Base-by-base conservation (phyloP, 2,888 invertebrate genomes). In the Altica lythri region DNA sequence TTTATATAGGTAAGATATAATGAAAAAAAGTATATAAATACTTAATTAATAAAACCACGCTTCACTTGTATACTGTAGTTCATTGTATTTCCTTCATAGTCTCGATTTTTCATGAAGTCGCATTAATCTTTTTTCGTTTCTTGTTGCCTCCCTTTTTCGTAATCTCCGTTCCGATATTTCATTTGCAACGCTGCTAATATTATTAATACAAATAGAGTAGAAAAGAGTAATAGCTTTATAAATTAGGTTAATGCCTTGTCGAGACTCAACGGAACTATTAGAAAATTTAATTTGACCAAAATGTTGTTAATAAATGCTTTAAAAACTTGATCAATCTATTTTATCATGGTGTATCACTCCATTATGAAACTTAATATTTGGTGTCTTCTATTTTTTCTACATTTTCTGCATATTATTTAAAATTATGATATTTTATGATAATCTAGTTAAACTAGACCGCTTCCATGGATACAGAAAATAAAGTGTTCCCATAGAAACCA, bases 81-180 rank as follows among this genome's bases (percentile, higher is more conserved):
- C 43, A 38, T 37, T 14, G 30, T n/a, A 18, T 2, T 18, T 3
- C n/a, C 10, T 16, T 37, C 18, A 10, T 18, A n/a, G n/a, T 37
- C 13, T 18, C n/a, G 10, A 3, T 16, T 18, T 37, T 16, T 37
- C 16, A 10, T 10, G 10, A n/a, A 14, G n/a, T 17, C 9, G 9
- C n/a, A 37, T 37, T 18, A n/a, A 18, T 37, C 16, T 37, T 17
- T 37, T 18, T 35, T n/a, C n/a, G n/a, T n/a, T n/a, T n/a, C n/a
- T n/a, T n/a, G n/a, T n/a, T n/a, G n/a, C 16, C 29, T 29, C 29
- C 29, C 29, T 29, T n/a, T 29, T n/a, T 30, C 12, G 30, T 30
- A 5, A 9, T 30, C 2, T 13, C 42, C 13, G 27, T 22, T 3
- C 42, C 52, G 42, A 53, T 53, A 53, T 53, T 53, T 53, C 53